A percentile compares a stretch with the other conserved stretches of the same genome.
Evolutionary conservation across 1,140 invertebrate genomes (phyloP).

Genomic region (Euglossa dilemma): DNA sequence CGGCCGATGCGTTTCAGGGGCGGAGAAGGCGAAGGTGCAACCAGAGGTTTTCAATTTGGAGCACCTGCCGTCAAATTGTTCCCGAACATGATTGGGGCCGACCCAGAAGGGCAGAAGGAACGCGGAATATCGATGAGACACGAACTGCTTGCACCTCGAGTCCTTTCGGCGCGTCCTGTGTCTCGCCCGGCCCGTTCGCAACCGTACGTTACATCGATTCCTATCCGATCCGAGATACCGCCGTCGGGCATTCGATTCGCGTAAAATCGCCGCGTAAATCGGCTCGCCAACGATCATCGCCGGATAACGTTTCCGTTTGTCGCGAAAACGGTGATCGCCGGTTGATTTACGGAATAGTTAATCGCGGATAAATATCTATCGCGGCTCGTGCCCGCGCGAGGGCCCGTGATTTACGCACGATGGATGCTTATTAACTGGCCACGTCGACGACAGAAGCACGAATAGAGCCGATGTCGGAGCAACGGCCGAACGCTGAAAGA

Average conservation of each 20-base stretch:
- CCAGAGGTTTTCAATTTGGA: constrained; percentile 68
- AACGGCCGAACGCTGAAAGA: constrained; percentile 8
- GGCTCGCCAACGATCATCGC: too few species aligned
- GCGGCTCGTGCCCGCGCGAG: constrained; percentile 30
- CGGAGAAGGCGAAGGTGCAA: constrained; percentile 63
- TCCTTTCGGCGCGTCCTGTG: constrained; percentile 8
- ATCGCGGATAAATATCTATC: constrained; percentile 10
- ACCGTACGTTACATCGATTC: too few species aligned
- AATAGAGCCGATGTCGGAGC: not conserved
- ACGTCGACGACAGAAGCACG: not conserved
- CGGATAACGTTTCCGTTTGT: too few species aligned
- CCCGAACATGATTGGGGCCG: constrained; percentile 55
- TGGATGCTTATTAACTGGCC: constrained; percentile 26
- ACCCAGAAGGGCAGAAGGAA: constrained; percentile 17
- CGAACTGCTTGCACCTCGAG: constrained; percentile 26
- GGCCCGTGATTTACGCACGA: constrained; percentile 12
- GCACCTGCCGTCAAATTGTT: constrained; percentile 70
- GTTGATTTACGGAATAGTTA: constrained; percentile 28
- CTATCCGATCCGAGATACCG: not conserved
- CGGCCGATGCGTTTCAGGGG: constrained; percentile 53
- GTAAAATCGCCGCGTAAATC: not conserved
- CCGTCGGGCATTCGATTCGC: not conserved
- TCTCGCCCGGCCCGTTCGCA: too few species aligned
- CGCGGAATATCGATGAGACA: constrained; percentile 19
- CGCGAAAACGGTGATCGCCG: too few species aligned